Evolutionary conservation across 2,888 invertebrate genomes (phyloP), one percentile per base, ranked within the genome.

Genomic region (Chrysodeixis includens): DNA sequence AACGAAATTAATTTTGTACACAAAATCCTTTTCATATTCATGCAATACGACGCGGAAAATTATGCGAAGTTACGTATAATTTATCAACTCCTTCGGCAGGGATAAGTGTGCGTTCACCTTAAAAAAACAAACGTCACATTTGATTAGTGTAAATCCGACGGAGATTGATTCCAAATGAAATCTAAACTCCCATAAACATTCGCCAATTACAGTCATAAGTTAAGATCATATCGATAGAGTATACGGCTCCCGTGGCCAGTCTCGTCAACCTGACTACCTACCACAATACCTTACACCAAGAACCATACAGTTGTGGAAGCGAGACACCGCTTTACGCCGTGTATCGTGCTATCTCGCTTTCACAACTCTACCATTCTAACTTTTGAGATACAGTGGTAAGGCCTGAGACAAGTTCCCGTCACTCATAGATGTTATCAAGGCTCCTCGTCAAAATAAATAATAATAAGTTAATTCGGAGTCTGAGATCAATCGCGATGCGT

Each of bases 401-500:
- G n/a, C 35, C 14, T 10, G 2, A 35, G 35, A 0, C 14, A 9
- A 35, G 14, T 3, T 4, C 10, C 20, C 46, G 46, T 20, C 8
- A 46, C n/a, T 58, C 55, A 26, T 26, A 35, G 60, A 71, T 58
- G 32, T 18, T 61, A 76, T 65, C 76, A 16, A 20, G 40, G 16
- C 64, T 49, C 30, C 46, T 40, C 49, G 75, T 72, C 58, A 46
- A 57, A 40, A 20, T 26, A 61, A 46, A 75, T 75, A 70, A 58
- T 52, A 49, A 30, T 40, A 49, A 8, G 30, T 71, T 71, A 56
- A 72, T 72, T 70, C 60, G 32, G 70, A 56, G 62, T 62, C 62
- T 75, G 62, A 71, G 62, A 76, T 40, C 22, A 32, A 62, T 71
- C 76, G 66, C 76, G 62, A 74, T 76, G 62, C 54, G 76, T 59